These are phyloP conservation scores for Nymphicus hollandicus DNA, from an alignment of 2,113 vertebrate genomes.

Conservation along the genomic window DNA sequence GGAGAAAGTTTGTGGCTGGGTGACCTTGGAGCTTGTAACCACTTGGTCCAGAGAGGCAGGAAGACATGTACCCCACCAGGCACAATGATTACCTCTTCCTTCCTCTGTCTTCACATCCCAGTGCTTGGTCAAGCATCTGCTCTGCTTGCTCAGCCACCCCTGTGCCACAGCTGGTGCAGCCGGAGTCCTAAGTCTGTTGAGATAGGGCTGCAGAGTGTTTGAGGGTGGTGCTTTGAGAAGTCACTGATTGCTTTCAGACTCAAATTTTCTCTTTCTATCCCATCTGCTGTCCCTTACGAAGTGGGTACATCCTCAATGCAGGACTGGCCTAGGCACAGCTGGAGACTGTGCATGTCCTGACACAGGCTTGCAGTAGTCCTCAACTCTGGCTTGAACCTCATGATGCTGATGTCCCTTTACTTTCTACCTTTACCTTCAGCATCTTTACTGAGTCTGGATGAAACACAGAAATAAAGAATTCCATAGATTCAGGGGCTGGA, in stretches of 20 bases:
- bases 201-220: background rate
- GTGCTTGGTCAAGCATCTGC: background rate
- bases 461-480: background rate
- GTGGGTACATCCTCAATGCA: background rate
- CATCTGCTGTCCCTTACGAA: background rate
- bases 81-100: background rate
- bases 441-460: background rate
- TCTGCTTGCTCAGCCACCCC: background rate
- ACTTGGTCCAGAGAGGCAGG: background rate
- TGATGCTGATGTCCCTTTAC: background rate
- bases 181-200: background rate
- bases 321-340: background rate
- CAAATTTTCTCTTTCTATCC: background rate
- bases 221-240: background rate
- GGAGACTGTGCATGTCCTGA: background rate
- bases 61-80: fast-evolving
- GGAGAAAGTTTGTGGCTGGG: background rate
- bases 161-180: background rate
- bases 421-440: background rate
- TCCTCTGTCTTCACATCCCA: background rate
- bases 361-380: background rate
- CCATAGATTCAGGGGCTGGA: background rate
- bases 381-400: background rate
- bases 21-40: background rate
- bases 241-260: background rate